phyloP scores from a whole-genome alignment of 2,797 vertebrate genomes.

The Galago senegalensis region DNA sequence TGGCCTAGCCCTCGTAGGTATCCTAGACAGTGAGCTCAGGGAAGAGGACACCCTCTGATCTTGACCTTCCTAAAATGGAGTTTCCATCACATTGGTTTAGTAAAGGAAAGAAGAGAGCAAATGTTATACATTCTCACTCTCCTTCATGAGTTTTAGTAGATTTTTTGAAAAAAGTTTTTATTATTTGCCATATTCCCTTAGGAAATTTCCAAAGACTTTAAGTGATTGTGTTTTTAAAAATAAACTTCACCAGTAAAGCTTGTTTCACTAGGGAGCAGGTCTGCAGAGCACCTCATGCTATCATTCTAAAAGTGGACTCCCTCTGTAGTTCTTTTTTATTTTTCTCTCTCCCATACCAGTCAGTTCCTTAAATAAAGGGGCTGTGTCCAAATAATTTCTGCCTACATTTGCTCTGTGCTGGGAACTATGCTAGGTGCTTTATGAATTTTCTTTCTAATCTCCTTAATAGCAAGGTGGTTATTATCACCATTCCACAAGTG shows the following conservation, averaged over 20 bases:
- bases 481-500: neutral
- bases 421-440: neutral
- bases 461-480: neutral
- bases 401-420: neutral
- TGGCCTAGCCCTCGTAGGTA: neutral
- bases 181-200: neutral
- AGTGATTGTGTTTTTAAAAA: conserved; percentile 36
- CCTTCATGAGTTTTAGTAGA: neutral
- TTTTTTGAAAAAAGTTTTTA: conserved; percentile 21
- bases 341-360: neutral
- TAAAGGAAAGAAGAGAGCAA: neutral
- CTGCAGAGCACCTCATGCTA: neutral
- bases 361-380: neutral
- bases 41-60: neutral
- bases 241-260: neutral
- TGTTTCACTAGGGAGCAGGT: neutral
- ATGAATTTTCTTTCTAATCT: conserved; percentile 18
- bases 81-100: neutral
- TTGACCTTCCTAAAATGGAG: neutral
- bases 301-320: neutral
- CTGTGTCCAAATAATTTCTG: conserved; percentile 25
- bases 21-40: neutral
- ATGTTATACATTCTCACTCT: neutral
- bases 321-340: neutral
- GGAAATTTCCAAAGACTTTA: conserved; percentile 24